Evolutionary conservation across 2,888 invertebrate genomes (phyloP).

Genomic region (Tineola bisselliella): DNA sequence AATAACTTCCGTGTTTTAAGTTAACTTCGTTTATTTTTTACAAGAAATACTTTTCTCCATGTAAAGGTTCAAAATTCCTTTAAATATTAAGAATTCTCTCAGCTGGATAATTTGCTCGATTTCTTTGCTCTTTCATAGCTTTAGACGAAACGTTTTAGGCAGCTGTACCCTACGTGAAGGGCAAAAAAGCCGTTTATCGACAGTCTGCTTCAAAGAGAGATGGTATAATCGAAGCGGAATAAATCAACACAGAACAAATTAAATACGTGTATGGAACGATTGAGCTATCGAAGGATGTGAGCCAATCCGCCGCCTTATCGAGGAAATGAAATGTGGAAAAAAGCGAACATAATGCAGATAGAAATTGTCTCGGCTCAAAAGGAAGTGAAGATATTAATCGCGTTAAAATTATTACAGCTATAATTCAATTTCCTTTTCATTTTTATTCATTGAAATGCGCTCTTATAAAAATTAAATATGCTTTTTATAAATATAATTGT

Average conservation of each 20-base stretch:
- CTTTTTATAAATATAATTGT: neutral
- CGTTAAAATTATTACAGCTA: conserved; percentile 5
- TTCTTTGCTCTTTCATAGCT: conserved; percentile 21
- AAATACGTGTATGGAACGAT: conserved; percentile 46
- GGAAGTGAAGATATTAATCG: conserved; percentile 5
- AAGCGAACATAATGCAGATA: neutral
- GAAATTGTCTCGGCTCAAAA: conserved; percentile 1
- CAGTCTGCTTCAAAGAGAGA: conserved; percentile 38
- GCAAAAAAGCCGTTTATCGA: conserved; percentile 22
- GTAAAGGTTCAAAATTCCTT: conserved; percentile 15
- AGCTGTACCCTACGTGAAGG: neutral
- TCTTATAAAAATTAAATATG: neutral
- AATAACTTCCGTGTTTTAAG: neutral
- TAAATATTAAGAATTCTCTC: conserved; percentile 19
- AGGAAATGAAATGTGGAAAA: conserved; percentile 30
- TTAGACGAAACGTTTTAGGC: conserved; percentile 21
- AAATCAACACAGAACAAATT: conserved; percentile 53
- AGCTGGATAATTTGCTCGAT: conserved; percentile 21
- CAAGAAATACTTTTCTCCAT: neutral
- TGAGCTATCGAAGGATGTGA: conserved; percentile 32
- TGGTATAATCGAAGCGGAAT: conserved; percentile 43
- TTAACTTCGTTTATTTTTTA: neutral
- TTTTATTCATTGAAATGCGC: neutral
- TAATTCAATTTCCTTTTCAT: conserved; percentile 2
- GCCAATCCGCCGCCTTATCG: conserved; percentile 32